Percentiles rank a stretch among this genome's conserved stretches.
Conservation (phyloP, 2,888 invertebrate species). For the Cantharis lateralis region DNA sequence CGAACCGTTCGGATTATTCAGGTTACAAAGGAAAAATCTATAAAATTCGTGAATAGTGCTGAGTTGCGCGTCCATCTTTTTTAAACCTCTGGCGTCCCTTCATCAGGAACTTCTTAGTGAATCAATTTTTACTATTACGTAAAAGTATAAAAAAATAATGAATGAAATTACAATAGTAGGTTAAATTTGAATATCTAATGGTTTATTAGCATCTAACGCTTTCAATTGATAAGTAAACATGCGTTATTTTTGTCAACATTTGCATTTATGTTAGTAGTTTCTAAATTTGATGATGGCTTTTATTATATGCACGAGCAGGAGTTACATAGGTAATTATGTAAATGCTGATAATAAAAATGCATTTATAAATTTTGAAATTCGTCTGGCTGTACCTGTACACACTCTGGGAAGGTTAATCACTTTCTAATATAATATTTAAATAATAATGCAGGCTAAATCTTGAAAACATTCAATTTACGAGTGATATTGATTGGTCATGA, state of each 20-base stretch:
- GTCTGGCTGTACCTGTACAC: neutral
- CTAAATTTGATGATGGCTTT: neutral
- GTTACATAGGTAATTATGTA: neutral
- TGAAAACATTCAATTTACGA: neutral
- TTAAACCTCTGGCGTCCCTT: neutral
- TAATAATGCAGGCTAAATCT: neutral
- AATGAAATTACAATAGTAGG: neutral
- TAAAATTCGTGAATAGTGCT: neutral
- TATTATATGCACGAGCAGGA: neutral
- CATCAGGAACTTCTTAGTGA: neutral
- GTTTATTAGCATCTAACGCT: neutral
- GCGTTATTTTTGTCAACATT: neutral
- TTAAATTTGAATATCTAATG: neutral
- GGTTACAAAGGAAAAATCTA: neutral
- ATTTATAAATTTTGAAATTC: neutral
- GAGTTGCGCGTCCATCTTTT: neutral
- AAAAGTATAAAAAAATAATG: neutral
- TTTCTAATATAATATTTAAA: neutral
- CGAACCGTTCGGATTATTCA: neutral
- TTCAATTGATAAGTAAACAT: neutral
- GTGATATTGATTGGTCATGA: conserved; percentile 8
- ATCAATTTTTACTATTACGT: neutral
- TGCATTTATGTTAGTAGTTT: neutral
- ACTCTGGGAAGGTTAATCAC: neutral
- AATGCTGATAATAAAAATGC: neutral